Base-by-base conservation (phyloP, 2,113 vertebrate genomes). In the Carollia perspicillata region DNA sequence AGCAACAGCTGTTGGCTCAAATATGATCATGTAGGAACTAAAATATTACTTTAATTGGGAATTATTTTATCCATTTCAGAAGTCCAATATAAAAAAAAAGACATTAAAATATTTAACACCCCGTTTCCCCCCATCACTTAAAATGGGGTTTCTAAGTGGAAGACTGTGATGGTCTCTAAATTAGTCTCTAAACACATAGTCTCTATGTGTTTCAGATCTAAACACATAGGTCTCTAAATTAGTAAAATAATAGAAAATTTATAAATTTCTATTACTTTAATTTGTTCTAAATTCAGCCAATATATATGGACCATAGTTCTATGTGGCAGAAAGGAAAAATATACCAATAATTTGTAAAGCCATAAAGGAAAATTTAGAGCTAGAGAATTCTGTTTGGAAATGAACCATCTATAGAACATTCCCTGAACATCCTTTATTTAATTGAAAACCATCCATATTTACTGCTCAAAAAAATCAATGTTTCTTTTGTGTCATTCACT, bases 191-290 rank as follows among this genome's bases (percentile, higher is more conserved):
- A n/a, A n/a, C n/a, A n/a, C n/a, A n/a, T n/a, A n/a, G n/a, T n/a
- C n/a, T n/a, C n/a, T n/a, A n/a, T n/a, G n/a, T n/a, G n/a, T n/a
- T n/a, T n/a, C n/a, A n/a, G n/a, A n/a, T n/a, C n/a, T n/a, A n/a
- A n/a, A n/a, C n/a, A n/a, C n/a, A n/a, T n/a, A n/a, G 81, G 23
- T 79, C 75, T 84, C 44, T 96, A 68, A 97, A 95, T 94, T 96
- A 79, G 88, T 94, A 90, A 86, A 69, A 96, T 69, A 97, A 90
- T 94, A 96, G 1, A 40, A 94, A 97, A 95, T 96, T 93, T 40
- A 97, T 94, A 96, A 94, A 97, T 95, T 97, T 89, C 74, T 97
- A 74, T 95, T 66, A 68, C 85, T 83, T 95, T 51, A 84, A 80
- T 90, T 77, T 90, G 83, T 93, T 95, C 78, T 92, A 97, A 92